Percentiles rank a stretch among this genome's conserved stretches.
Conservation (phyloP, 2,888 invertebrate species). For the Cacoxenus indagator region DNA sequence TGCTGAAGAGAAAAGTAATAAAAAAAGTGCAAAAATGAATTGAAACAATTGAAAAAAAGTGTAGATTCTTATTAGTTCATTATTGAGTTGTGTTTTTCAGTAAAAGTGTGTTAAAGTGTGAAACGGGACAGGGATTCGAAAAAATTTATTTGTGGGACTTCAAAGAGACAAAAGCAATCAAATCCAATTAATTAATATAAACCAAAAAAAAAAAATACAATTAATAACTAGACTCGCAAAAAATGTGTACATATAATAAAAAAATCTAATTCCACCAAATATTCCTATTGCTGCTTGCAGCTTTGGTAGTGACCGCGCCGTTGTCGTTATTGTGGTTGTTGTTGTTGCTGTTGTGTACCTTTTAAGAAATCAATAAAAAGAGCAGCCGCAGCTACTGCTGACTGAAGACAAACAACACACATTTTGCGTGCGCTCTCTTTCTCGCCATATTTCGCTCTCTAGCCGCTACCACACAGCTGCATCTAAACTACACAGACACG, state of each 20-base stretch:
- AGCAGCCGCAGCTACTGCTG: conserved; percentile 53
- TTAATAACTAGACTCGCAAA: too few species aligned
- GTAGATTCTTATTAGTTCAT: background rate
- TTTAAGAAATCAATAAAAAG: conserved; percentile 68
- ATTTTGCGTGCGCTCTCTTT: background rate
- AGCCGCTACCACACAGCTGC: background rate
- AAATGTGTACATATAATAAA: background rate
- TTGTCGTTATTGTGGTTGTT: conserved; percentile 44
- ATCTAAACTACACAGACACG: background rate
- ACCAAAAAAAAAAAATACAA: too few species aligned
- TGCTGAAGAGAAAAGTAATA: background rate
- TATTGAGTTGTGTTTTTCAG: too few species aligned
- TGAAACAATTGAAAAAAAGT: background rate
- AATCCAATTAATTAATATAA: too few species aligned
- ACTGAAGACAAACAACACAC: conserved; percentile 34
- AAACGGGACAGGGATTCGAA: too few species aligned
- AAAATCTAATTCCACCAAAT: background rate
- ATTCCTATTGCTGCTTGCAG: conserved; percentile 5
- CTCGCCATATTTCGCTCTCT: background rate
- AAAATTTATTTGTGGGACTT: too few species aligned
- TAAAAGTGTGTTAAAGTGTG: too few species aligned
- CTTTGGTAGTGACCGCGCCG: background rate
- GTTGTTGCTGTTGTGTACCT: conserved; percentile 65
- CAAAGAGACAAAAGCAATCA: too few species aligned
- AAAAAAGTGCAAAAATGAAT: conserved; percentile 5